Base-by-base conservation (phyloP, 2,888 invertebrate species). In the Labia minor region DNA sequence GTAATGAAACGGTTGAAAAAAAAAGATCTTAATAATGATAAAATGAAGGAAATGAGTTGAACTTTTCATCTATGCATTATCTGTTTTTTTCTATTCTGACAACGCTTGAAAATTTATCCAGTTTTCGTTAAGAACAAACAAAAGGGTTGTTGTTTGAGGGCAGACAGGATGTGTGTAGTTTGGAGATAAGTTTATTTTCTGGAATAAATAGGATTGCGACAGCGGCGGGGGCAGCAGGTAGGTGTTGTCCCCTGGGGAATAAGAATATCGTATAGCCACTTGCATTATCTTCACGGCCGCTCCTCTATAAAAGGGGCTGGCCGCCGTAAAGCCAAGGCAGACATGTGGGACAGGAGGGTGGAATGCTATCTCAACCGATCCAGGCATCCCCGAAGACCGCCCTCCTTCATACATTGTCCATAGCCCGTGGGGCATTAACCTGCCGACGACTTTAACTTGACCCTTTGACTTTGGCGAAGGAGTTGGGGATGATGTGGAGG, bases 91-190 rank as follows among this genome's bases (percentile, higher is more conserved):
- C n/a, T n/a, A n/a, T n/a, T n/a, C n/a, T n/a, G n/a, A n/a, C n/a
- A n/a, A n/a, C n/a, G n/a, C n/a, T 26, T 26, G 8, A 26, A 26
- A 26, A 6, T 26, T 26, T 26, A 26, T 26, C 26, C 26, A 49
- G 16, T 49, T 49, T 49, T 49, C 49, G 49, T 49, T 49, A 10
- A 49, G 4, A 49, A 4, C 14, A 49, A 49, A 49, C 49, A 49
- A 49, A 49, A 49, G 49, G 49, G 16, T 49, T 49, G n/a, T 49
- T 49, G 49, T 49, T 49, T 49, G 14, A 49, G 16, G 16, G 6
- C n/a, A 49, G 49, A 49, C 49, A 49, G 49, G 49, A 49, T 49
- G 49, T 49, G 49, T 49, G 49, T 49, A 49, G 49, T 49, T 49
- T 49, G 49, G 49, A 49, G 49, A 49, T 49, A 49, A 49, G 49